These are phyloP conservation scores for Dendrolimus kikuchii DNA, from an alignment of 1,140 invertebrate genomes.

Conservation along the genomic window DNA sequence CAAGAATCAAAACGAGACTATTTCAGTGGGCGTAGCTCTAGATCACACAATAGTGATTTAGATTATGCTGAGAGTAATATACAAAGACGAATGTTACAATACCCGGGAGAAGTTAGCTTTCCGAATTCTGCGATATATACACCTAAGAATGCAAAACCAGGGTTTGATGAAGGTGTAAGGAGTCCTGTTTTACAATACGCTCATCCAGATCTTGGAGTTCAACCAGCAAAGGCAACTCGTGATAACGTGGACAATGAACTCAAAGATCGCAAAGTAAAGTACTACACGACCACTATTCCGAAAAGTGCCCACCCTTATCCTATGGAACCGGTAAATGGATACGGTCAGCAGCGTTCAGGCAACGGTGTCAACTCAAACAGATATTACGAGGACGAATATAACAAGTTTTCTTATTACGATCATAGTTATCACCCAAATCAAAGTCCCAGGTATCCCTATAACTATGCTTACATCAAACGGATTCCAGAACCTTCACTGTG, in stretches of 20 bases:
- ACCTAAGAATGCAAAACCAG: slow-evolving; percentile 67
- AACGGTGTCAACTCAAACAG: slow-evolving; percentile 66
- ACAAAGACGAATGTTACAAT: slow-evolving; percentile 79
- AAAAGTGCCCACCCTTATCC: slow-evolving; percentile 65
- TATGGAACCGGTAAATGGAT: slow-evolving; percentile 65
- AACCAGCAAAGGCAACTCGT: slow-evolving; percentile 76
- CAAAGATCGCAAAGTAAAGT: slow-evolving; percentile 56
- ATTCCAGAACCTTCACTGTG: slow-evolving; percentile 77
- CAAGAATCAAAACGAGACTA: slow-evolving; percentile 75
- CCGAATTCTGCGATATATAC: slow-evolving; percentile 77
- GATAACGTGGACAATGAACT: slow-evolving; percentile 58
- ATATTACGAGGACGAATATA: slow-evolving; percentile 69
- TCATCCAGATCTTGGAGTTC: slow-evolving; percentile 83
- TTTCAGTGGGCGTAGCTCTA: slow-evolving; percentile 68
- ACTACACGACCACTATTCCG: slow-evolving; percentile 52
- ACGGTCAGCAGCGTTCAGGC: slow-evolving; percentile 68
- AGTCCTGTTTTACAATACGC: slow-evolving; percentile 84
- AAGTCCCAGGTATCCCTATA: slow-evolving; percentile 70
- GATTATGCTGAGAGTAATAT: slow-evolving; percentile 71
- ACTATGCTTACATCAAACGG: slow-evolving; percentile 68
- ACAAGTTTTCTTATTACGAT: slow-evolving; percentile 70
- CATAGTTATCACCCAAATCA: slow-evolving; percentile 42
- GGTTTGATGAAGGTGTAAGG: slow-evolving; percentile 78
- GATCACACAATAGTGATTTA: slow-evolving; percentile 60
- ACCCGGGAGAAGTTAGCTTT: slow-evolving; percentile 75